These are phyloP conservation scores for Rhinoraja longicauda DNA, from an alignment of 2,797 vertebrate species.

Conservation along the genomic window DNA sequence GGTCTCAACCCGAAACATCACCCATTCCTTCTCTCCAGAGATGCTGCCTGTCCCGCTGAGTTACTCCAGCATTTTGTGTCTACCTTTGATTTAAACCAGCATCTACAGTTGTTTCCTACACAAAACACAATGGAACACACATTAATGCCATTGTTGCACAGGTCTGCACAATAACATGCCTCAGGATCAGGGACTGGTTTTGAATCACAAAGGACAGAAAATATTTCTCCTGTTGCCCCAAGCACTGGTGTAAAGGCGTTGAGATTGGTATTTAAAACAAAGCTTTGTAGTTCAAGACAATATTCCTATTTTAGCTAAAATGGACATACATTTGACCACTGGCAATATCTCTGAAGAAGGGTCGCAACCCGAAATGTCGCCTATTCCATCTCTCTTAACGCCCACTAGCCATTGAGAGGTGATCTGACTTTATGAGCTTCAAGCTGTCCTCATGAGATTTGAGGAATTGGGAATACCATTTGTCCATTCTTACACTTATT, in stretches of 20 bases:
- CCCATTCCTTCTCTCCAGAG: no score
- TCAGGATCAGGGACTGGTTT: not conserved
- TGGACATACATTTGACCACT: not conserved
- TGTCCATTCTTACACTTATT: not conserved
- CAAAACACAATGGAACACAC: no score
- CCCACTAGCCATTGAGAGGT: not conserved
- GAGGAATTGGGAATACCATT: not conserved
- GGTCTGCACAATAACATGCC: not conserved
- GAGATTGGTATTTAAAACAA: not conserved
- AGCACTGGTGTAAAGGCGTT: no score
- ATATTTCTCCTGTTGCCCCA: not conserved
- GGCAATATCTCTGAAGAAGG: no score
- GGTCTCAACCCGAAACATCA: no score
- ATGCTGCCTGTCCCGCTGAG: no score
- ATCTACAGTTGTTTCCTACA: no score
- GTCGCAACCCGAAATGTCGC: no score
- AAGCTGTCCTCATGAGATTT: no score
- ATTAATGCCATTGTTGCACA: not conserved
- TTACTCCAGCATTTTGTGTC: no score
- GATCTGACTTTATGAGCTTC: not conserved
- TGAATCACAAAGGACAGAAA: not conserved
- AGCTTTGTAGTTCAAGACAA: not conserved
- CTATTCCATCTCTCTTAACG: no score
- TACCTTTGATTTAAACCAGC: no score
- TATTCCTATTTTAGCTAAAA: not conserved